Conservation (phyloP, 2,113 vertebrate genomes). For the Struthio camelus region DNA sequence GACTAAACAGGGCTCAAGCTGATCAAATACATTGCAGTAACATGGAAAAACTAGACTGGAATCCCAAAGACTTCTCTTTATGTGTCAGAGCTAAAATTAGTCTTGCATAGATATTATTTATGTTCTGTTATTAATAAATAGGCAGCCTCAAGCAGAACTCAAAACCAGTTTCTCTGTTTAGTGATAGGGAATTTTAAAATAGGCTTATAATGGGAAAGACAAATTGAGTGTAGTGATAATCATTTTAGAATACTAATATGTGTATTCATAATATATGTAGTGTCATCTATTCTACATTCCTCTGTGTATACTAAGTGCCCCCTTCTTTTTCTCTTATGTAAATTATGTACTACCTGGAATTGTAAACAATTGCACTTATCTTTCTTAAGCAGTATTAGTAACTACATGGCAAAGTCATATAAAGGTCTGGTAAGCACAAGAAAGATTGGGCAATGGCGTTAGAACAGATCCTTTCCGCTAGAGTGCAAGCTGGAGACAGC, state of each 20-base stretch:
- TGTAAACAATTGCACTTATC: background rate
- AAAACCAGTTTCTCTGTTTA: background rate
- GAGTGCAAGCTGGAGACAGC: background rate
- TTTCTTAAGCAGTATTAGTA: constrained; percentile 21
- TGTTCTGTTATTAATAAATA: background rate
- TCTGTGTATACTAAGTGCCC: background rate
- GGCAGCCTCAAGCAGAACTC: background rate
- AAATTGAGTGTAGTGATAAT: background rate
- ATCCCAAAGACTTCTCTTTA: background rate
- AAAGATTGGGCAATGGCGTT: background rate
- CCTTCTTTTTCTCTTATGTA: background rate
- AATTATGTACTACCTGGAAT: background rate
- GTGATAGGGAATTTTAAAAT: background rate
- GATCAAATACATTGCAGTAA: background rate
- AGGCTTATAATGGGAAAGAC: background rate
- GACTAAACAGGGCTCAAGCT: background rate
- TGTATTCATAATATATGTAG: background rate
- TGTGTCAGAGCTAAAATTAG: background rate
- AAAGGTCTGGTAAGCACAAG: background rate
- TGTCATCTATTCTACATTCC: background rate
- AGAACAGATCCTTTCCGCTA: background rate
- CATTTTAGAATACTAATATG: background rate
- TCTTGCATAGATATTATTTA: background rate
- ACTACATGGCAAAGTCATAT: background rate
- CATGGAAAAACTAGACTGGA: background rate